Evolutionary conservation across 2,113 vertebrate species (phyloP).

Genomic region (Sapayoa aenigma): DNA sequence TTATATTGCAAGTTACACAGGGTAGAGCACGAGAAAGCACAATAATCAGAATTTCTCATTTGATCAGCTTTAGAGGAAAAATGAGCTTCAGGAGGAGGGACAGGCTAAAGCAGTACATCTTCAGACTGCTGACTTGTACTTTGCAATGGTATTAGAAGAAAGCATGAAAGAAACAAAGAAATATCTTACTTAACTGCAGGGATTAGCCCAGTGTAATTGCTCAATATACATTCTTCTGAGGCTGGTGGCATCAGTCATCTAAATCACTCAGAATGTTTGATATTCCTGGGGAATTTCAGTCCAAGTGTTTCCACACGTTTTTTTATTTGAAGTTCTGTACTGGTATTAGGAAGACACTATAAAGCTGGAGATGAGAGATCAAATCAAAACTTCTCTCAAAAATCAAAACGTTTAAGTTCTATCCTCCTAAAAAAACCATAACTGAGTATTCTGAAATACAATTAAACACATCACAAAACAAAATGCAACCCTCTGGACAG

Average conservation of each 20-base stretch:
- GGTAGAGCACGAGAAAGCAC: neutral
- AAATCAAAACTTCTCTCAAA: neutral
- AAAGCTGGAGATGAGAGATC: neutral
- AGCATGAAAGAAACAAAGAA: conserved; percentile 10
- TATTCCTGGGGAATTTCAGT: neutral
- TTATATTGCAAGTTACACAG: neutral
- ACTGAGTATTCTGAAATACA: neutral
- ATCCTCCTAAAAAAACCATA: neutral
- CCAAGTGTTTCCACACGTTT: neutral
- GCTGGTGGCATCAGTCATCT: neutral
- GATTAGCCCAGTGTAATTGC: neutral
- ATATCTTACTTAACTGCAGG: neutral
- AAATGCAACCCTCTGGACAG: neutral
- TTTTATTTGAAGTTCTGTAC: neutral
- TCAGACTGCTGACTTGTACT: neutral
- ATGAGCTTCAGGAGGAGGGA: neutral
- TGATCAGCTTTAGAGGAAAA: neutral
- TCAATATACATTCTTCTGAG: neutral
- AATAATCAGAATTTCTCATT: neutral
- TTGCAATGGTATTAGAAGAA: neutral
- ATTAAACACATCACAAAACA: neutral
- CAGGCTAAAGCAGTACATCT: conserved; percentile 1
- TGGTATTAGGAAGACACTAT: neutral
- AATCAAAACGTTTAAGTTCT: neutral
- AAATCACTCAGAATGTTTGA: neutral